Conservation (phyloP, 2,113 vertebrate species). For the Aphyosemion australe region DNA sequence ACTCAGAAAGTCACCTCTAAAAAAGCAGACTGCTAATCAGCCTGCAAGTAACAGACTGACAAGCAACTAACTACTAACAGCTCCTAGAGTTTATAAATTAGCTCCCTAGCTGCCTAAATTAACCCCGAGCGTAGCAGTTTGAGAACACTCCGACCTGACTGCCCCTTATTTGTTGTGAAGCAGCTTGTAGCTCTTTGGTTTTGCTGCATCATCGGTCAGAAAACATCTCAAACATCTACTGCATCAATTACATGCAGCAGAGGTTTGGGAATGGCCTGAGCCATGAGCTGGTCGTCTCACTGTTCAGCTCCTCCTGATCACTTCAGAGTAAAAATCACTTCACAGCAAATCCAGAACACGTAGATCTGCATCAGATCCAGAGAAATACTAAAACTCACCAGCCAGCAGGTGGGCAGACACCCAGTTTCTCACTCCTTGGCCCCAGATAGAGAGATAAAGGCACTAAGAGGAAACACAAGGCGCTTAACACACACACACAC, state of each 20-base stretch:
- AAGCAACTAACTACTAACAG: constrained; percentile 19
- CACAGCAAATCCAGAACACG: neutral
- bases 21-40: neutral
- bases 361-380: neutral
- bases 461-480: neutral
- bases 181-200: neutral
- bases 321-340: neutral
- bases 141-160: constrained; percentile 9
- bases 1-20: neutral
- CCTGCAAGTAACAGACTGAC: neutral
- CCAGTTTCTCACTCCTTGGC: neutral
- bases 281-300: neutral
- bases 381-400: neutral
- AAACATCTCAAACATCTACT: neutral
- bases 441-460: neutral
- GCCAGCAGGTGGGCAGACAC: neutral
- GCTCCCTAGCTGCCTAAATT: constrained; percentile 12
- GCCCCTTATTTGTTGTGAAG: neutral
- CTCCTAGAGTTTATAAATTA: neutral
- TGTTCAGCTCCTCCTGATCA: neutral
- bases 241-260: neutral
- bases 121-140: neutral
- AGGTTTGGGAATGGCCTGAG: neutral
- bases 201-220: neutral
- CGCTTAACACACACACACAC: no score